A percentile compares a stretch with the other conserved stretches of the same genome.
Evolutionary conservation across 1,140 invertebrate genomes (phyloP).

Genomic region (Cyclargus thomasi): DNA sequence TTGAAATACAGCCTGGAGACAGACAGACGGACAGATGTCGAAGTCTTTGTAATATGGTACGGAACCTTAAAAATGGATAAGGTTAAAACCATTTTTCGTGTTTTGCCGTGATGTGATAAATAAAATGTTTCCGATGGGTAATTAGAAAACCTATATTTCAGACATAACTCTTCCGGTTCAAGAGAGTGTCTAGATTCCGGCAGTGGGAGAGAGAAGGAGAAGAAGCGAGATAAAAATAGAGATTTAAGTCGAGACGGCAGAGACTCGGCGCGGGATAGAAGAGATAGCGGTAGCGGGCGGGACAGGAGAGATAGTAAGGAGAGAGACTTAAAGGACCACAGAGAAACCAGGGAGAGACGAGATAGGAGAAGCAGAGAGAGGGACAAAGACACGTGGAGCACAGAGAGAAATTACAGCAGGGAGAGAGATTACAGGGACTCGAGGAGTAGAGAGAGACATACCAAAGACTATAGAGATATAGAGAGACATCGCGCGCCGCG

Average conservation of each 20-base stretch:
- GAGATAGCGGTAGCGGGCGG: conserved; percentile 65
- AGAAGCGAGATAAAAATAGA: conserved; percentile 62
- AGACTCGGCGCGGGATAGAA: conserved; percentile 55
- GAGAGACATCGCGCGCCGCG: conserved; percentile 60
- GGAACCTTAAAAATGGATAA: no score
- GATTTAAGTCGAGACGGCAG: conserved; percentile 72
- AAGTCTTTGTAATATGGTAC: no score
- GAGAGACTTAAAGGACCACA: conserved; percentile 50
- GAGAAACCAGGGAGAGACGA: conserved; percentile 49
- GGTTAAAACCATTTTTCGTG: no score
- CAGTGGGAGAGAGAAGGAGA: conserved; percentile 70
- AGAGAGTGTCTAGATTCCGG: conserved; percentile 70
- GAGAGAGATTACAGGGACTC: conserved; percentile 65
- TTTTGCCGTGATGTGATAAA: no score
- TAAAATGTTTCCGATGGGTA: no score
- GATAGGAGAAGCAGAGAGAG: conserved; percentile 62
- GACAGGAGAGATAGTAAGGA: conserved; percentile 62
- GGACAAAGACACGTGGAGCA: conserved; percentile 56
- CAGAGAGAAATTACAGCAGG: conserved; percentile 76
- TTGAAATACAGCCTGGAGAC: no score
- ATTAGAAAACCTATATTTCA: conserved; percentile 32
- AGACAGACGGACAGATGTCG: no score
- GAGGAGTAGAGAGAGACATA: conserved; percentile 56
- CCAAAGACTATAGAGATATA: conserved; percentile 64
- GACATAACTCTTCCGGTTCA: conserved; percentile 70